Evolutionary conservation across 2,113 vertebrate species (phyloP), one percentile per base, ranked within the genome.

Genomic region (Tachuris rubrigastra): DNA sequence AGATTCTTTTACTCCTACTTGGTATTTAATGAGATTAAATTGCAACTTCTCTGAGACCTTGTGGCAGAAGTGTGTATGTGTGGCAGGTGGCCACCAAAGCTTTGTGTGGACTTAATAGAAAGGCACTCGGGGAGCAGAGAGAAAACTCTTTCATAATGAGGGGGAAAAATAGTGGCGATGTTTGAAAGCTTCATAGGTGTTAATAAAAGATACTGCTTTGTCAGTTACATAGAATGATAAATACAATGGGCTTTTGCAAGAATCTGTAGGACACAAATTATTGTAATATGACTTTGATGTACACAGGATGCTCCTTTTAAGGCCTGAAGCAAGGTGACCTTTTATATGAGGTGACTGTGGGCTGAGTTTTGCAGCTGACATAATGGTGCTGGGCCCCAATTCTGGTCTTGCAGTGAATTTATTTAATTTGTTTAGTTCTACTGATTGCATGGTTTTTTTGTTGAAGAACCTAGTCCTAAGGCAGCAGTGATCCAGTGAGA

Each of bases 11-110:
- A n/a, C 72, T 96, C 75, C 95, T 93, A 55, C 49, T 65, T 86
- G 87, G 85, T 79, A 63, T 96, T 85, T 96, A 96, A 97, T 94
- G 95, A 94, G 89, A 93, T 96, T 96, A 95, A 94, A 96, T 90
- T 91, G 84, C 93, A 94, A 72, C 86, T 93, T 88, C 85, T 93
- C 73, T 3, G 56, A 88, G 96, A 89, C 92, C 81, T 93, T 0
- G 1, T 93, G 77, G 92, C 55, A 84, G 79, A 94, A 93, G 59
- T 81, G 84, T 97, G 82, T 94, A 85, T 90, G 74, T 88, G 68
- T 96, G 89, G 96, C 90, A 7, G 95, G 93, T 96, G 97, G 94
- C 88, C 85, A 77, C 88, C 73, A 73, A 71, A 90, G 85, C 95
- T 96, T 95, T 96, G 93, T 96, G 53, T 91, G 82, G 85, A 42